A percentile compares a stretch with the other conserved stretches of the same genome.
phyloP scores from a whole-genome alignment of 2,113 vertebrate genomes.

The Helogale parvula region DNA sequence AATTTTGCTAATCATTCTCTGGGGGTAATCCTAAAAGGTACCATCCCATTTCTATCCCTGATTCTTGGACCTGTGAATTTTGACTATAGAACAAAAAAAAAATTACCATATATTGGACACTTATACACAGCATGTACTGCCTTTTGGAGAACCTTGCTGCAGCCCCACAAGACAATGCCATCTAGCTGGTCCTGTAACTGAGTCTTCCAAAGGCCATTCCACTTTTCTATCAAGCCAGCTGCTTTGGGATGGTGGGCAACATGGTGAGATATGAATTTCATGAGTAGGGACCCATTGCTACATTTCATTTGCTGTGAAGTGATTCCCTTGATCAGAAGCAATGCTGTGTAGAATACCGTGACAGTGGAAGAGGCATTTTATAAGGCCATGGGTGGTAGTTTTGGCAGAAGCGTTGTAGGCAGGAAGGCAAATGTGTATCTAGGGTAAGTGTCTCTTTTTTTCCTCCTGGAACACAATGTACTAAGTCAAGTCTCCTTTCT shows the following conservation, averaged over 20 bases:
- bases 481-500: conserved; percentile 34
- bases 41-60: not conserved
- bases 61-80: not conserved
- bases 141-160: not conserved
- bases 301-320: not conserved
- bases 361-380: not conserved
- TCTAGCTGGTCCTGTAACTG: not conserved
- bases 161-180: not conserved
- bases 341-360: not conserved
- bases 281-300: not conserved
- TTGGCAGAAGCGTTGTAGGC: not conserved
- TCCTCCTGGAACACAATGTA: not conserved
- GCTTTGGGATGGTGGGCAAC: not conserved
- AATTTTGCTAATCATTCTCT: not conserved
- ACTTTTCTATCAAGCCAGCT: not conserved
- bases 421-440: not conserved
- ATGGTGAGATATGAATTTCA: not conserved
- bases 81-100: not conserved
- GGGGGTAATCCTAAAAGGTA: not conserved
- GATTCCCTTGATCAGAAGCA: not conserved
- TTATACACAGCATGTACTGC: not conserved
- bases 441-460: not conserved
- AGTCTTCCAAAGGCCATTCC: not conserved
- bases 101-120: not conserved
- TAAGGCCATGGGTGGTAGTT: not conserved